A percentile compares a stretch with the other conserved stretches of the same genome.
Evolutionary conservation across 1,140 invertebrate species (phyloP).

Genomic region (Drosophila kurseongensis): DNA sequence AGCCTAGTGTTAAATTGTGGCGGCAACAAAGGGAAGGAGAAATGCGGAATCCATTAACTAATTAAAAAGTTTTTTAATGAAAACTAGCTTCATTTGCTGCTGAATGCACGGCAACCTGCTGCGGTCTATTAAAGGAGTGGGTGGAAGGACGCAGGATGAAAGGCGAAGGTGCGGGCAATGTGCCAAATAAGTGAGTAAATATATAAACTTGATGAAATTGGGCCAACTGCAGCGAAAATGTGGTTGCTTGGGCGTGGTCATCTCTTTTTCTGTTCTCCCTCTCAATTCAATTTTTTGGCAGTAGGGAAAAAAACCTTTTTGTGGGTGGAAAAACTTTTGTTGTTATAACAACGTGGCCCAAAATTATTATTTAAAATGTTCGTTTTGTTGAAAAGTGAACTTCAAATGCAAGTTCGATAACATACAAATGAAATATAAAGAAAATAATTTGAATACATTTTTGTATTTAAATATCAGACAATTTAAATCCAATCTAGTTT

Average conservation of each 20-base stretch:
- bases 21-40: neutral
- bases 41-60: constrained; percentile 55
- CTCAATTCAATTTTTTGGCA: neutral
- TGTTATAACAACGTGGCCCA: constrained; percentile 29
- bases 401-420: neutral
- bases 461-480: neutral
- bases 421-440: no score
- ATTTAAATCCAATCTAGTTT: constrained; percentile 3
- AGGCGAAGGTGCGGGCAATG: constrained; percentile 27
- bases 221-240: constrained; percentile 51
- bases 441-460: neutral
- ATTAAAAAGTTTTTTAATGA: constrained; percentile 63
- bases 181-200: constrained; percentile 52
- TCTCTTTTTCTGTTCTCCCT: constrained; percentile 4
- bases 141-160: neutral
- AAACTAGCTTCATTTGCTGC: constrained; percentile 48
- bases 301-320: constrained; percentile 7
- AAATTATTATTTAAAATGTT: constrained; percentile 12
- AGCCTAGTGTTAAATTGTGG: constrained; percentile 37
- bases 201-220: constrained; percentile 43
- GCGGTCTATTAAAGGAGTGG: constrained; percentile 47
- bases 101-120: constrained; percentile 54
- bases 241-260: constrained; percentile 48
- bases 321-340: constrained; percentile 15
- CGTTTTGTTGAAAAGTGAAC: neutral